A percentile compares a stretch with the other conserved stretches of the same genome.
Conservation (phyloP, 2,888 invertebrate genomes). For the Heliconius erato region DNA sequence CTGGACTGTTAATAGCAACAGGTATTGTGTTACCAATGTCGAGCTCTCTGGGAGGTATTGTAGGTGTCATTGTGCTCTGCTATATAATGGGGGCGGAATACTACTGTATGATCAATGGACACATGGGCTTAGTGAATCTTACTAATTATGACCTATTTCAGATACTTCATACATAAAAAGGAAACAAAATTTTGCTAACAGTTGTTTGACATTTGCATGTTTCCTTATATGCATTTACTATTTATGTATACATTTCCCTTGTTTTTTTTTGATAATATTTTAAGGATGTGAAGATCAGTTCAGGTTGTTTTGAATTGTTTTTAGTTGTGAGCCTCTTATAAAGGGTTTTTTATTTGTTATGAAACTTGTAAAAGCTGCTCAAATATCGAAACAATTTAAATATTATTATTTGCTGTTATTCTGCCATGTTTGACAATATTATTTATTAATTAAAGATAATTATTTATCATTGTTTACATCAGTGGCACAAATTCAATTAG, state of each 20-base stretch:
- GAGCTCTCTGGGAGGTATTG: slow-evolving; percentile 89
- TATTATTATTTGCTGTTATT: not conserved
- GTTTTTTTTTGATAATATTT: not conserved
- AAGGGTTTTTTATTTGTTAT: not conserved
- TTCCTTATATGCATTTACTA: not conserved
- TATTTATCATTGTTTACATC: not conserved
- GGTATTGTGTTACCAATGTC: slow-evolving; percentile 94
- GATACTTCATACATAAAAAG: slow-evolving; percentile 63
- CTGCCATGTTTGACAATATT: not conserved
- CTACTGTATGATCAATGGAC: slow-evolving; percentile 85
- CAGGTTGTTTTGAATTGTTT: not conserved
- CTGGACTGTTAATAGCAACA: slow-evolving; percentile 93
- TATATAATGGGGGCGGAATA: slow-evolving; percentile 96
- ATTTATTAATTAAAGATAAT: not conserved
- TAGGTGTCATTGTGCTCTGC: slow-evolving; percentile 91
- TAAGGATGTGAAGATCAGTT: not conserved
- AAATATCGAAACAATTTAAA: not conserved
- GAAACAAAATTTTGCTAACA: slow-evolving; percentile 13
- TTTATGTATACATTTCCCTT: not conserved
- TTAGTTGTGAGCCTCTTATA: not conserved
- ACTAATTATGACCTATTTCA: slow-evolving; percentile 72
- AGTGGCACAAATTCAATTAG: slow-evolving; percentile 14
- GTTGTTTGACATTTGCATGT: slow-evolving; percentile 14
- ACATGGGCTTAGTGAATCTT: slow-evolving; percentile 70
- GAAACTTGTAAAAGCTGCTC: not conserved